Percentiles rank a stretch among this genome's conserved stretches.
These are phyloP conservation scores for Pelochelys cantorii DNA, from an alignment of 2,797 vertebrate species.

Conservation along the genomic window DNA sequence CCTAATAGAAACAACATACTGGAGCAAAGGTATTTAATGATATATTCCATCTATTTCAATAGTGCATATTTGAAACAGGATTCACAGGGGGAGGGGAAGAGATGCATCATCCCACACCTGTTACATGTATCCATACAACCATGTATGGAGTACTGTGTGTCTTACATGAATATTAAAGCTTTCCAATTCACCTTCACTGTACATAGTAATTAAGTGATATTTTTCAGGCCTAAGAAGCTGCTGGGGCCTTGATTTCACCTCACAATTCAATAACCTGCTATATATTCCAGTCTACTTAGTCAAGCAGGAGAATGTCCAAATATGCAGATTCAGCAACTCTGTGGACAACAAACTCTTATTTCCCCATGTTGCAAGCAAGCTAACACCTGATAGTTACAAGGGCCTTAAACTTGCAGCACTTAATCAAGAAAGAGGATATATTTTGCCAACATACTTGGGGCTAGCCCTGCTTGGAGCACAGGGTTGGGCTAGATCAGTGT, in stretches of 20 bases:
- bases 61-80: accelerated
- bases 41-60: background rate
- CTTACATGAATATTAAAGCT: background rate
- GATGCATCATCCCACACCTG: background rate
- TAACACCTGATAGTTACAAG: background rate
- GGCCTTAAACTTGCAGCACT: background rate
- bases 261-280: background rate
- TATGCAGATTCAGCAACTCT: background rate
- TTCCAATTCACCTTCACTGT: background rate
- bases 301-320: background rate
- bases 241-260: accelerated
- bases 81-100: too few relatives aligned
- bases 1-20: too few relatives aligned
- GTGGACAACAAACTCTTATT: background rate
- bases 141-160: accelerated
- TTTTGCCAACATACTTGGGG: background rate
- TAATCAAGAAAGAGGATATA: background rate
- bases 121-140: background rate
- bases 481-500: too few relatives aligned
- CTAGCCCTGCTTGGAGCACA: too few relatives aligned
- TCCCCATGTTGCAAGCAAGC: background rate
- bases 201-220: accelerated
- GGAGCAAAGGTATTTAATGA: too few relatives aligned
- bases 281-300: background rate
- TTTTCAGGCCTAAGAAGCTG: accelerated